Evolutionary conservation across 2,888 invertebrate genomes (phyloP).

Genomic region (Tipula lateralis): DNA sequence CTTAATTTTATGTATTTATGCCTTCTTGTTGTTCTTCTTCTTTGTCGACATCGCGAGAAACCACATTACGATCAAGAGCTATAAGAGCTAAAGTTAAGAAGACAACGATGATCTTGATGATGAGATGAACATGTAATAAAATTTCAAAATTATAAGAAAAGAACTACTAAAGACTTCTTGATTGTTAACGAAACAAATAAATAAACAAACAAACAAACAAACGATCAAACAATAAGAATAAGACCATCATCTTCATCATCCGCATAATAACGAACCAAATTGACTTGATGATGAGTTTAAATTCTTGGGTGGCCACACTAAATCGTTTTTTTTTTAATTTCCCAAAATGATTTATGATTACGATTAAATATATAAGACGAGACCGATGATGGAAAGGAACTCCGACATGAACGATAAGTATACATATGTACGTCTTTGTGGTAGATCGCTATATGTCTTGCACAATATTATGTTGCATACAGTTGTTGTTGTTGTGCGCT

Average conservation of each 20-base stretch:
- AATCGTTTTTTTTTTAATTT: background rate
- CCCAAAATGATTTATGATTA: background rate
- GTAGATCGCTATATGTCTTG: background rate
- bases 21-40: background rate
- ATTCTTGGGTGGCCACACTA: conserved; percentile 19
- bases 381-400: background rate
- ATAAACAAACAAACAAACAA: conserved; percentile 1
- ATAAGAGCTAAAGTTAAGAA: background rate
- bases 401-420: background rate
- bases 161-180: conserved; percentile 19
- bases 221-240: background rate
- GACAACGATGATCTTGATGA: background rate
- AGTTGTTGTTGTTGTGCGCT: background rate
- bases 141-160: background rate
- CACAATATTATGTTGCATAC: background rate
- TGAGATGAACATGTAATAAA: conserved; percentile 19
- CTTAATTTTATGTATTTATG: background rate
- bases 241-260: conserved; percentile 19
- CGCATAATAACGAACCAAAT: background rate
- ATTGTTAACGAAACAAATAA: conserved; percentile 9
- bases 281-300: conserved; percentile 19
- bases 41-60: background rate
- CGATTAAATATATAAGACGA: background rate
- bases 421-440: background rate
- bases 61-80: background rate